These are phyloP conservation scores for Luehdorfia chinensis DNA, from an alignment of 1,140 invertebrate genomes.

Conservation along the genomic window DNA sequence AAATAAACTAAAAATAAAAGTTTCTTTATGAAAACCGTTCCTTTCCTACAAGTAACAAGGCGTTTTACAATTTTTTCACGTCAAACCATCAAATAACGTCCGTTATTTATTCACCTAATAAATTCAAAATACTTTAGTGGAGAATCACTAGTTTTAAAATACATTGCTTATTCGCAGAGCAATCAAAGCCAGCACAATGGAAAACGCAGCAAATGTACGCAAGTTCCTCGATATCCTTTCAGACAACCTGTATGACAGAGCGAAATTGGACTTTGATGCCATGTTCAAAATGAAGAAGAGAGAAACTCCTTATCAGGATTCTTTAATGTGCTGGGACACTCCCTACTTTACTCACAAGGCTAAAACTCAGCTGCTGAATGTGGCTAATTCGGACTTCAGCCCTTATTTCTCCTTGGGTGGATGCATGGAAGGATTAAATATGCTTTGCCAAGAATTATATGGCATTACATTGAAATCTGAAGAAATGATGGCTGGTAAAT, in stretches of 20 bases:
- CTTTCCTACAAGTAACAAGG: no score
- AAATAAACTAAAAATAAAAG: no score
- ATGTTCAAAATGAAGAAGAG: slow-evolving; percentile 87
- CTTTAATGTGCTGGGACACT: slow-evolving; percentile 89
- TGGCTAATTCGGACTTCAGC: slow-evolving; percentile 83
- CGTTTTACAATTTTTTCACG: no score
- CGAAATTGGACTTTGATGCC: slow-evolving; percentile 82
- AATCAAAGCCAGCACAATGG: slow-evolving; percentile 91
- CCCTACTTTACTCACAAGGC: slow-evolving; percentile 87
- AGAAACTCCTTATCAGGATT: slow-evolving; percentile 67
- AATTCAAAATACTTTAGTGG: no score
- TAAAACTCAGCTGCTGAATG: slow-evolving; percentile 83
- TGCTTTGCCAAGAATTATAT: slow-evolving; percentile 88
- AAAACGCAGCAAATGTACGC: slow-evolving; percentile 86
- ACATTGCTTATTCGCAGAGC: slow-evolving; percentile 85
- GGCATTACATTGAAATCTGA: slow-evolving; percentile 86
- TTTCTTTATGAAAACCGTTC: no score
- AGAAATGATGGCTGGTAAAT: slow-evolving; percentile 79
- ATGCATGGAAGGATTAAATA: slow-evolving; percentile 97
- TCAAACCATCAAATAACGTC: no score
- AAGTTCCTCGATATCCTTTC: slow-evolving; percentile 90
- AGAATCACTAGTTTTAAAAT: no score
- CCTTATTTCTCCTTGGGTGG: slow-evolving; percentile 96
- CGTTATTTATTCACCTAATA: no score
- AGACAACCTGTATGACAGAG: slow-evolving; percentile 81